These are phyloP conservation scores for Drosophila mercatorum DNA, from an alignment of 2,888 invertebrate genomes.

Conservation along the genomic window DNA sequence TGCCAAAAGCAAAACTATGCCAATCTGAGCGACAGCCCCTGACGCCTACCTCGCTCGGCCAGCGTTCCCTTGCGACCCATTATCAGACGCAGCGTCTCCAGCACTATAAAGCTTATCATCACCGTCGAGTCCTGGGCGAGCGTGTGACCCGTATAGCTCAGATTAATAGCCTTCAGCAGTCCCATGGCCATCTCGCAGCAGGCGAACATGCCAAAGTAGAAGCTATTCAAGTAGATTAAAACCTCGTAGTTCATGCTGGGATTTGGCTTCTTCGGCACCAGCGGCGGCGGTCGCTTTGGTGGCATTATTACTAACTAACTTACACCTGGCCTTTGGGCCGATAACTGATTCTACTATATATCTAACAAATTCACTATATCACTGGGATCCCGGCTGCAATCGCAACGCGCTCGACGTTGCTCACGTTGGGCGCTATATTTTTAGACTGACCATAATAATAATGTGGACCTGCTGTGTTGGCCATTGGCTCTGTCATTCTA, in stretches of 20 bases:
- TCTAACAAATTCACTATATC: constrained; percentile 16
- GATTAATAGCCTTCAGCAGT: constrained; percentile 91
- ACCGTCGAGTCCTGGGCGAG: constrained; percentile 92
- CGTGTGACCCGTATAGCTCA: constrained; percentile 91
- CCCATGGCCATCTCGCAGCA: constrained; percentile 93
- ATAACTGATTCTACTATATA: not conserved
- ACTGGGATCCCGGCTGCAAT: constrained; percentile 38
- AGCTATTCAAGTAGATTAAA: constrained; percentile 92
- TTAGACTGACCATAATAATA: constrained; percentile 82
- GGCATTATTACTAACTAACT: constrained; percentile 64
- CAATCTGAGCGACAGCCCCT: constrained; percentile 3
- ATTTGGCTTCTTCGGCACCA: constrained; percentile 87
- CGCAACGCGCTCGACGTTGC: constrained; percentile 46
- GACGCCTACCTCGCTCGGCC: constrained; percentile 80
- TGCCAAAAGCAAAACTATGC: constrained; percentile 13
- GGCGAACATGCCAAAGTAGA: constrained; percentile 94
- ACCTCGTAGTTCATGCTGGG: constrained; percentile 93
- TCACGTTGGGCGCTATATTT: constrained; percentile 78
- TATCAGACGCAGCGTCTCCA: constrained; percentile 93
- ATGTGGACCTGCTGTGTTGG: constrained; percentile 60
- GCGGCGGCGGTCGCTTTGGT: constrained; percentile 74
- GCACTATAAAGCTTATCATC: constrained; percentile 89
- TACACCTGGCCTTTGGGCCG: not conserved
- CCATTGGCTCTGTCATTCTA: constrained; percentile 41
- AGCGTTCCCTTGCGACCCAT: constrained; percentile 91